A percentile compares a stretch with the other conserved stretches of the same genome.
Evolutionary conservation across 2,797 vertebrate species (phyloP).

Genomic region (Salarias fasciatus): DNA sequence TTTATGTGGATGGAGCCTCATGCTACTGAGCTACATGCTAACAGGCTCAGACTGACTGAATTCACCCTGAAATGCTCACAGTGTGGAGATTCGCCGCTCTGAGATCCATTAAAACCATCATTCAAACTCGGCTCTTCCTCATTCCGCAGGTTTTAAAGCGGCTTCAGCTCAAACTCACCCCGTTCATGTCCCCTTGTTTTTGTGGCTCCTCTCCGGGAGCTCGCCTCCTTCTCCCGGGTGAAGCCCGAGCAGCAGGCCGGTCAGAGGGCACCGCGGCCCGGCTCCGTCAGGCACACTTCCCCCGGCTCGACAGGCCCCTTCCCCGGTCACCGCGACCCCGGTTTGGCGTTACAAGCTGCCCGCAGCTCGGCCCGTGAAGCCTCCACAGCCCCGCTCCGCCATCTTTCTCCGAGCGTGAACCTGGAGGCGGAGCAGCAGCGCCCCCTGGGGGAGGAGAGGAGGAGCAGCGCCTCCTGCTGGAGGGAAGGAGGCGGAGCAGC

Average conservation of each 20-base stretch:
- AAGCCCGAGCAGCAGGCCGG: slow-evolving; percentile 10
- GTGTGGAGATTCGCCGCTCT: too few relatives aligned
- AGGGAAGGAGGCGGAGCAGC: too few relatives aligned
- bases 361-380: slow-evolving; percentile 64
- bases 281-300: slow-evolving; percentile 18
- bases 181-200: slow-evolving; percentile 88
- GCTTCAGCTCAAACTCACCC: slow-evolving; percentile 82
- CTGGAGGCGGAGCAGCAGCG: slow-evolving; percentile 8
- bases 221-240: slow-evolving; percentile 49
- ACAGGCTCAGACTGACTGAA: background rate
- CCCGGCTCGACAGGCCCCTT: slow-evolving; percentile 7
- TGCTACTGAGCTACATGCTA: background rate
- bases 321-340: slow-evolving; percentile 23
- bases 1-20: too few relatives aligned
- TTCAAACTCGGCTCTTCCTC: background rate
- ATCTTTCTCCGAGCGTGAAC: slow-evolving; percentile 83
- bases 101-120: too few relatives aligned
- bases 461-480: too few relatives aligned
- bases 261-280: slow-evolving; percentile 1
- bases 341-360: slow-evolving; percentile 47
- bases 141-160: background rate
- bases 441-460: slow-evolving; percentile 38
- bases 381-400: slow-evolving; percentile 80
- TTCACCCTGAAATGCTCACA: too few relatives aligned
- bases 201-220: slow-evolving; percentile 73